Percentiles rank a stretch among this genome's conserved stretches.
Evolutionary conservation across 2,888 invertebrate species (phyloP).

Genomic region (Trichogramma dendrolimi): DNA sequence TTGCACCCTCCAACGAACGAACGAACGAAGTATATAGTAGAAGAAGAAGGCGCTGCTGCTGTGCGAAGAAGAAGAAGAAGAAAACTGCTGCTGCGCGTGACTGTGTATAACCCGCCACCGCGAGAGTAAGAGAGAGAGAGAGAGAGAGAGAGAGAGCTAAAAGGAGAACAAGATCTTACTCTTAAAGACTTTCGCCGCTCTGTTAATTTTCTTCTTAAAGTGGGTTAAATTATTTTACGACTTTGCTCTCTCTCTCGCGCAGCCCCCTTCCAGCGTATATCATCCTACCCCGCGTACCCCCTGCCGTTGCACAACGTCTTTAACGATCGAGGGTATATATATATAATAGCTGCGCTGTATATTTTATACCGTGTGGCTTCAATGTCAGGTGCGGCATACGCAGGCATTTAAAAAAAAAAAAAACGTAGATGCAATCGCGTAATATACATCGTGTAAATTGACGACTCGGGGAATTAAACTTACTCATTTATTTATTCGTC

Average conservation of each 20-base stretch:
- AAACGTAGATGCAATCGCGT: no score
- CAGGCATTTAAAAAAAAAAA: no score
- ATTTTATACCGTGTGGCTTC: no score
- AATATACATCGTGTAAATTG: no score
- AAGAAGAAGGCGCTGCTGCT: background rate
- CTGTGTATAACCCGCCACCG: no score
- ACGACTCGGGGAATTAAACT: no score
- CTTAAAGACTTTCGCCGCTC: conserved; percentile 51
- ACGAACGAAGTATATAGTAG: no score
- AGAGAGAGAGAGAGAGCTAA: conserved; percentile 31
- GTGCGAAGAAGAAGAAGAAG: conserved; percentile 29
- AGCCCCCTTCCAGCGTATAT: conserved; percentile 24
- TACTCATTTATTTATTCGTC: no score
- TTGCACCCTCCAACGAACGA: conserved; percentile 13
- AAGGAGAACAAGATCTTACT: conserved; percentile 38
- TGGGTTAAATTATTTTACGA: conserved; percentile 51
- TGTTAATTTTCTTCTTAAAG: conserved; percentile 50
- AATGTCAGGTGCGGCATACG: no score
- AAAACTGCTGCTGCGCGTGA: background rate
- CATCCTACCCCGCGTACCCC: background rate
- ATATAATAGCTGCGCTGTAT: no score
- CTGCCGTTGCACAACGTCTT: background rate
- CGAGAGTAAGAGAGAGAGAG: conserved; percentile 25
- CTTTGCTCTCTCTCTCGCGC: conserved; percentile 18
- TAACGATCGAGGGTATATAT: background rate